phyloP scores from a whole-genome alignment of 1,140 invertebrate genomes.

The Drosophila nikananu region DNA sequence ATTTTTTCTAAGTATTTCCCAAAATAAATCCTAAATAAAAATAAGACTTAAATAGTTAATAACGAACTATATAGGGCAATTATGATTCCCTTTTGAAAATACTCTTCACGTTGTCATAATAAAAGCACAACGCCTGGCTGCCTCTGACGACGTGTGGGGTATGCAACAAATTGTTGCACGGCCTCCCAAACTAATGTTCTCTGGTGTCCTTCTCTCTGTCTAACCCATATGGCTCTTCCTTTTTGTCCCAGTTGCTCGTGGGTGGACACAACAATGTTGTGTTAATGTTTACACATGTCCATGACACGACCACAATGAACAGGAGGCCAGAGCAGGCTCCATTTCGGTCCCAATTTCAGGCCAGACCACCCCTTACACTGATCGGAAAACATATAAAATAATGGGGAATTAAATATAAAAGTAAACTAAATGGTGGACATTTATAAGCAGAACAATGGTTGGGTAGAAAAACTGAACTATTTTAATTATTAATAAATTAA shows the following conservation, averaged over 20 bases:
- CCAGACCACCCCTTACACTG: conserved; percentile 5
- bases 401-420: background rate
- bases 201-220: conserved; percentile 12
- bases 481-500: background rate
- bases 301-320: conserved; percentile 78
- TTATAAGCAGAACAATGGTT: background rate
- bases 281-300: conserved; percentile 77
- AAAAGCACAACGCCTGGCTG: conserved; percentile 61
- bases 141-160: conserved; percentile 18
- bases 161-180: conserved; percentile 79
- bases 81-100: background rate
- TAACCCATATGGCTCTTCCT: background rate
- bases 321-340: conserved; percentile 64
- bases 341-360: conserved; percentile 25
- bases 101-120: conserved; percentile 7
- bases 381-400: background rate
- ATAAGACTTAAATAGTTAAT: too few relatives aligned
- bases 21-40: background rate
- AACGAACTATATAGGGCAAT: background rate
- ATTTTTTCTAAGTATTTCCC: too few relatives aligned
- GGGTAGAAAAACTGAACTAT: rapidly evolving
- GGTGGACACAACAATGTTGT: conserved; percentile 67
- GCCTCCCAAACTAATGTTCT: conserved; percentile 58
- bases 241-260: conserved; percentile 1
- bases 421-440: background rate